Evolutionary conservation across 2,797 vertebrate species (phyloP), one percentile per base, ranked within the genome.

Genomic region (Siniperca undulata): DNA sequence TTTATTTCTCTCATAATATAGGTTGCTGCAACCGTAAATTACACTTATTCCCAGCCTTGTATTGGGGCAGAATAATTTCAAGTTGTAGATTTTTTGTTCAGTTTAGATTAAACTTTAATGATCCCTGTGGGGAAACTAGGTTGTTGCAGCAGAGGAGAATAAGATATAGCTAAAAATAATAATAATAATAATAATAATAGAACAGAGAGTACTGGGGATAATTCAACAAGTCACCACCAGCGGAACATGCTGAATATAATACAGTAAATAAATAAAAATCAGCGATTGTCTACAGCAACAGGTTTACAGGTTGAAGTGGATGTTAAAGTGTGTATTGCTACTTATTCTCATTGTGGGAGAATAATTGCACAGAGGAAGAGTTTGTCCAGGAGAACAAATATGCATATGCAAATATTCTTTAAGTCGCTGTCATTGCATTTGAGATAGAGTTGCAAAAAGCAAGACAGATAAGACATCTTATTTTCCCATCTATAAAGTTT

Each of bases 61-160:
- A 86, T 64, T 70, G 60, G 59, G 24, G 66, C 70, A 85, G 80
- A 90, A 88, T 85, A 19, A 90, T 89, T 88, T 92, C 65, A 86
- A 80, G 78, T 84, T 83, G 82, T 92, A 90, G 81, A 88, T 87
- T 90, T 87, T 88, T 79, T 70, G 79, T 82, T 91, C 86, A 70
- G 78, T 88, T 90, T 81, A 77, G 80, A 91, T 92, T 88, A 87
- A 92, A 92, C 52, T 88, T 91, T 91, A 91, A 92, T 93, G 83
- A 86, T 82, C 82, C 86, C 86, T 82, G 71, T 79, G 74, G 81
- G 81, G 50, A 65, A 81, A 89, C 58, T 73, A 30, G 80, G 80
- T 78, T 86, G 81, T 88, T 89, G 84, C 81, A 82, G 77, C 81
- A 78, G 86, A 89, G 74, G 66, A 89, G 86, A 88, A 90, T 82